Evolutionary conservation across 2,797 vertebrate genomes (phyloP), one percentile per base, ranked within the genome.

Genomic region (Gymnocypris eckloni): DNA sequence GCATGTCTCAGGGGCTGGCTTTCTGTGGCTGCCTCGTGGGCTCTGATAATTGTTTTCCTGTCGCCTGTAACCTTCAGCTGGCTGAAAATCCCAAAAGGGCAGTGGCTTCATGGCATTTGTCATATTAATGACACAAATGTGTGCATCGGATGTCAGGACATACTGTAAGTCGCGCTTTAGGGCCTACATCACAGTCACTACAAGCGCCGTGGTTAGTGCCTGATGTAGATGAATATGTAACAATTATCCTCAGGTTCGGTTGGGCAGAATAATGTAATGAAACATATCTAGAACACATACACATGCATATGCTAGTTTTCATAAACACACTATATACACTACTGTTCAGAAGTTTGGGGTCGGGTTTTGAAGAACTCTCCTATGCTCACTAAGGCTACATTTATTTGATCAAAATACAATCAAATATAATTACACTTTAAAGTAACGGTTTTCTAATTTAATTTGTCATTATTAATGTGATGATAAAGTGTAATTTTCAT

Each of bases 1-100:
- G 67, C 84, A 75, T 69, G 76, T 83, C 69, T 80, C 70, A 76
- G 76, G 83, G 84, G 41, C 78, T 54, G 75, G 84, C 48, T 73
- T 73, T 82, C 75, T 88, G 25, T 66, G 39, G 59, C 81, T 79
- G 87, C 87, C 87, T 88, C 54, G 43, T 79, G 82, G 82, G 48
- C 82, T 52, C 72, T 33, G 85, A 89, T 91, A 91, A 93, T 93
- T 94, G 92, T 93, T 87, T 91, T 87, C 78, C 85, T 92, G 91
- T 93, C 92, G 91, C 90, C 82, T 88, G 85, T 90, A 89, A 90
- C 88, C 92, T 92, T 88, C 71, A 81, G 88, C 79, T 91, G 88
- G 86, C 86, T 87, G 45, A 75, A 73, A 88, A 81, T 86, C 77
- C 80, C 43, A 83, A 87, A 76, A 70, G 77, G 59, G 45, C 86